Conservation (phyloP, 2,888 invertebrate species). For the Scrobipalpa costella region DNA sequence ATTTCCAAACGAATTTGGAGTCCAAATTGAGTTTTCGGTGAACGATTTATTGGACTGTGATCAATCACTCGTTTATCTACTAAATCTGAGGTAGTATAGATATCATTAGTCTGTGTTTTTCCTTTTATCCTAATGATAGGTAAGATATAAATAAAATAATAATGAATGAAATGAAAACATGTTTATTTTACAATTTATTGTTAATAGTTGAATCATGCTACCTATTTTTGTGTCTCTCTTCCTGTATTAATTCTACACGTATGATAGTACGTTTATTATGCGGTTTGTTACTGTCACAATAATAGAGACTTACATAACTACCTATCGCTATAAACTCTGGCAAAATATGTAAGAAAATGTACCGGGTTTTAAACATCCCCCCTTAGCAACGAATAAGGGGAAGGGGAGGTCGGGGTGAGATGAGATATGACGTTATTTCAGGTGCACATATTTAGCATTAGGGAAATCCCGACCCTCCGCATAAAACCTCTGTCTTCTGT, state of each 20-base stretch:
- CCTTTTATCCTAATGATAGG: not conserved
- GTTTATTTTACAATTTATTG: not conserved
- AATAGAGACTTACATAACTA: no score
- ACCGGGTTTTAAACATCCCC: constrained; percentile 7
- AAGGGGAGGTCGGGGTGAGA: constrained; percentile 1
- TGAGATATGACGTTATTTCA: constrained; percentile 4
- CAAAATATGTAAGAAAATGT: not conserved
- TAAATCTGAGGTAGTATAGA: not conserved
- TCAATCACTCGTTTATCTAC: not conserved
- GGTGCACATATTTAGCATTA: constrained; percentile 9
- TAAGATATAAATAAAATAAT: not conserved
- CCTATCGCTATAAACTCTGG: not conserved
- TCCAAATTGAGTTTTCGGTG: not conserved
- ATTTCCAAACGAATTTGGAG: not conserved
- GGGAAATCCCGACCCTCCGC: constrained; percentile 7
- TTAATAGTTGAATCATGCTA: not conserved
- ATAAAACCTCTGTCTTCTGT: not conserved
- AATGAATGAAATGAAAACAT: constrained; percentile 8
- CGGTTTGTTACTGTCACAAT: no score
- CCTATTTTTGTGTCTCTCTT: no score
- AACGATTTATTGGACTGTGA: not conserved
- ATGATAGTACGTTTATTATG: no score
- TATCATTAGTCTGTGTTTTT: not conserved
- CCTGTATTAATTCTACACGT: no score
- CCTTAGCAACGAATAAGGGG: not conserved